A percentile compares a stretch with the other conserved stretches of the same genome.
These are phyloP conservation scores for Meriones unguiculatus DNA, from an alignment of 2,113 vertebrate genomes.

Conservation along the genomic window DNA sequence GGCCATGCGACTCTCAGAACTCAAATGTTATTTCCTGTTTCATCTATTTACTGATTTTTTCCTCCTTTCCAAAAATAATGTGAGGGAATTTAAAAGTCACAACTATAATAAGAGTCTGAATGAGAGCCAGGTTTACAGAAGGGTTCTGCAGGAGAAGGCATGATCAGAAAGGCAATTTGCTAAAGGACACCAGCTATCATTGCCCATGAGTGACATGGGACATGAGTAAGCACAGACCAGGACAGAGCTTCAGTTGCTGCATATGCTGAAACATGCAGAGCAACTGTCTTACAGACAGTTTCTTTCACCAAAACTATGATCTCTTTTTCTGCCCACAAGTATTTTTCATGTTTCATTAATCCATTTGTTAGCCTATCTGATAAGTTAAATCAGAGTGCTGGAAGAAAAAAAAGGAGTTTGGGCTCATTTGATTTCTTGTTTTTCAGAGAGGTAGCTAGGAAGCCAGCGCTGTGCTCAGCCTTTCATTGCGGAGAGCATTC, in stretches of 20 bases:
- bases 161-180: background rate
- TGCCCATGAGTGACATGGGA: background rate
- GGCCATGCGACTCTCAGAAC: background rate
- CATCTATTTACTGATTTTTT: background rate
- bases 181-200: background rate
- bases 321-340: background rate
- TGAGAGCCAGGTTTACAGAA: background rate
- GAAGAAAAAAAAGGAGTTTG: constrained; percentile 31
- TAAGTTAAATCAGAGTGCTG: constrained; percentile 50
- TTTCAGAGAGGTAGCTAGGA: constrained; percentile 11
- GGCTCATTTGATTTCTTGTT: constrained; percentile 48
- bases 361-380: constrained; percentile 3
- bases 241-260: background rate
- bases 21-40: background rate
- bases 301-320: background rate
- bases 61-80: background rate
- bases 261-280: no score
- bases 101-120: background rate
- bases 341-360: background rate
- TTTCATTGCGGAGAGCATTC: background rate
- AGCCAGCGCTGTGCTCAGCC: background rate
- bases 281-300: background rate
- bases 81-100: background rate
- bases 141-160: background rate
- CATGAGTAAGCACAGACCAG: background rate